Conservation (phyloP, 2,888 invertebrate species). For the Leptogaster cylindrica region DNA sequence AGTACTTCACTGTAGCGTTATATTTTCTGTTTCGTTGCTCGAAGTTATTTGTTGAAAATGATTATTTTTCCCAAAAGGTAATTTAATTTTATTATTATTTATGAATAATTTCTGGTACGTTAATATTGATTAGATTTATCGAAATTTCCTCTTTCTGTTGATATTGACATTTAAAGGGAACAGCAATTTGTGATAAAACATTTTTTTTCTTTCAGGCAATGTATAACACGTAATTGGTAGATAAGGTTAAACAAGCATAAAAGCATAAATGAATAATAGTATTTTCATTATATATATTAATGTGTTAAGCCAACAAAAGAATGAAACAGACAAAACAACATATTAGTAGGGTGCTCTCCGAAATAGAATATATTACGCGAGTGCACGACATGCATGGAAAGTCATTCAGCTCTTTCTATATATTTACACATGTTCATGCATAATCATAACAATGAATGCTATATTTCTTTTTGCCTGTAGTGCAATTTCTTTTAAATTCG, state of each 20-base stretch:
- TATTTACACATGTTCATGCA: constrained; percentile 24
- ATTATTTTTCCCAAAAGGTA: constrained; percentile 26
- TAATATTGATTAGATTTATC: constrained; percentile 2
- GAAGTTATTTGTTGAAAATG: constrained; percentile 7
- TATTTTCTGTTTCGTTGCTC: neutral
- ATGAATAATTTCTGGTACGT: neutral
- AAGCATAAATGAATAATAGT: constrained; percentile 16
- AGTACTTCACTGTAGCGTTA: neutral
- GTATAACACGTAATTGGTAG: constrained; percentile 36
- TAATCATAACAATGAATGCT: too few relatives aligned
- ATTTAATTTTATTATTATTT: constrained; percentile 1
- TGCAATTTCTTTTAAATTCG: too few relatives aligned
- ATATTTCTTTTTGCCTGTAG: too few relatives aligned
- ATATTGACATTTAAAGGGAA: neutral
- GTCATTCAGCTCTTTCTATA: constrained; percentile 21
- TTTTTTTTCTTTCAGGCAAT: constrained; percentile 28
- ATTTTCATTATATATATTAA: constrained; percentile 16
- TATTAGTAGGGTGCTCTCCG: constrained; percentile 14
- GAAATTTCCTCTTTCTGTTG: neutral
- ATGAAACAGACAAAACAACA: constrained; percentile 18
- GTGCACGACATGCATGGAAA: constrained; percentile 13
- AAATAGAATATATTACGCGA: neutral
- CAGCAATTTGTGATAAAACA: neutral
- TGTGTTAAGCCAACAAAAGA: constrained; percentile 27
- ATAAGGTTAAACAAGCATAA: constrained; percentile 22